These are phyloP conservation scores for Trissolcus basalis DNA, from an alignment of 1,140 invertebrate genomes.

Conservation along the genomic window DNA sequence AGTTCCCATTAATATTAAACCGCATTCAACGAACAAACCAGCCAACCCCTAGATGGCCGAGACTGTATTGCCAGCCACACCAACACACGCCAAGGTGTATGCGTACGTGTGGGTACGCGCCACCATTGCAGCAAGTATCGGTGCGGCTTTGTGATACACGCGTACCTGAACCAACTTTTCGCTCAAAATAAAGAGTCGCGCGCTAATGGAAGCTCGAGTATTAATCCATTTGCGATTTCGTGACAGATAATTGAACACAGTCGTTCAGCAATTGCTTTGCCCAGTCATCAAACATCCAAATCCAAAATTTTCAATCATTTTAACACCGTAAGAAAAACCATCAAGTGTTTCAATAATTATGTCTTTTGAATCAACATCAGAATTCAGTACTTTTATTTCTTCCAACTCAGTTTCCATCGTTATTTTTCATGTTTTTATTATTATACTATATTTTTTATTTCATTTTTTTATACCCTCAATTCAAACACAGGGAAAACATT, in stretches of 20 bases:
- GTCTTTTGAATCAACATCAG: no score
- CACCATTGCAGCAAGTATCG: conserved; percentile 36
- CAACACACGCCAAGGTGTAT: conserved; percentile 34
- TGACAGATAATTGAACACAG: conserved; percentile 49
- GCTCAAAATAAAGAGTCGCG: conserved; percentile 40
- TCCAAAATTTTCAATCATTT: no score
- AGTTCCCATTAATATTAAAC: conserved; percentile 77
- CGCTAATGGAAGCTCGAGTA: conserved; percentile 38
- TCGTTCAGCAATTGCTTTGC: conserved; percentile 8
- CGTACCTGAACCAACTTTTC: conserved; percentile 29
- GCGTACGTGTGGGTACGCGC: neutral
- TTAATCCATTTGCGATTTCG: conserved; percentile 44
- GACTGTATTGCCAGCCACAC: conserved; percentile 58
- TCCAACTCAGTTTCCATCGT: no score
- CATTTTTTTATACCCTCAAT: no score
- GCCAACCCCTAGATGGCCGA: conserved; percentile 62
- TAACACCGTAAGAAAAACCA: no score
- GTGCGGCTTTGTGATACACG: conserved; percentile 34
- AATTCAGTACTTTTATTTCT: no score
- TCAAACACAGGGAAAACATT: no score
- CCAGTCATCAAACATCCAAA: no score
- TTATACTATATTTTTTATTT: no score
- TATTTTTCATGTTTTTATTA: no score
- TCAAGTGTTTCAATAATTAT: no score
- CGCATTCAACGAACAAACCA: conserved; percentile 75